phyloP scores from a whole-genome alignment of 2,888 invertebrate genomes.

The Hymenopus coronatus region DNA sequence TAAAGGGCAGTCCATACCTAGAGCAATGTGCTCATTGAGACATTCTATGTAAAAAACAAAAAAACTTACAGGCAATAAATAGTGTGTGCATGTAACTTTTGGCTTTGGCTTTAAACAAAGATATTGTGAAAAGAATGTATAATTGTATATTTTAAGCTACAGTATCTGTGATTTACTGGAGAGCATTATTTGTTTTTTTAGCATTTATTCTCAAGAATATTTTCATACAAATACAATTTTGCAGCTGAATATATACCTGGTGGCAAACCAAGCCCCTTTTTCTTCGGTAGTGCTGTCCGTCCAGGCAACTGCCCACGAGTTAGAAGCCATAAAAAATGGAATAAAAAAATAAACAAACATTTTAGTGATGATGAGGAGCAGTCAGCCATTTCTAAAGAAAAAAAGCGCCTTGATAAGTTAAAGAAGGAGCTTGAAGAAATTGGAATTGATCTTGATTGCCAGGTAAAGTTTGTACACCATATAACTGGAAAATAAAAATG shows the following conservation, averaged over 20 bases:
- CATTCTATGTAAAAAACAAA: no score
- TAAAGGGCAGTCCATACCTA: no score
- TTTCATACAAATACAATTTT: neutral
- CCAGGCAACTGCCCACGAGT: neutral
- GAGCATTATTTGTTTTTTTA: neutral
- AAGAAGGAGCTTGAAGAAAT: slow-evolving; percentile 18
- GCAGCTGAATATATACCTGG: slow-evolving; percentile 19
- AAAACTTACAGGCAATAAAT: no score
- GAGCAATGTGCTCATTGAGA: no score
- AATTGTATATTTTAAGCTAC: no score
- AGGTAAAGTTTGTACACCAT: slow-evolving; percentile 7
- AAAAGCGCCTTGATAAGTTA: neutral
- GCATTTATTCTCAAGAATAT: neutral
- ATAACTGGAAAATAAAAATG: neutral
- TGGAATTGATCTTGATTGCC: slow-evolving; percentile 24
- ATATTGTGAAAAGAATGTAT: no score
- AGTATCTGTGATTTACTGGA: neutral
- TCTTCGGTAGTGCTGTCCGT: neutral
- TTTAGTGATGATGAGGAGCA: neutral
- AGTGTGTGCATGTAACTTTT: no score
- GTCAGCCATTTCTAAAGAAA: neutral
- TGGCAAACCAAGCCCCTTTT: neutral
- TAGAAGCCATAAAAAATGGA: neutral
- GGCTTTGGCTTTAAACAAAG: no score
- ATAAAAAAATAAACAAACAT: neutral